Conservation (phyloP, 2,797 vertebrate genomes). For the Lagocephalus sceleratus region DNA sequence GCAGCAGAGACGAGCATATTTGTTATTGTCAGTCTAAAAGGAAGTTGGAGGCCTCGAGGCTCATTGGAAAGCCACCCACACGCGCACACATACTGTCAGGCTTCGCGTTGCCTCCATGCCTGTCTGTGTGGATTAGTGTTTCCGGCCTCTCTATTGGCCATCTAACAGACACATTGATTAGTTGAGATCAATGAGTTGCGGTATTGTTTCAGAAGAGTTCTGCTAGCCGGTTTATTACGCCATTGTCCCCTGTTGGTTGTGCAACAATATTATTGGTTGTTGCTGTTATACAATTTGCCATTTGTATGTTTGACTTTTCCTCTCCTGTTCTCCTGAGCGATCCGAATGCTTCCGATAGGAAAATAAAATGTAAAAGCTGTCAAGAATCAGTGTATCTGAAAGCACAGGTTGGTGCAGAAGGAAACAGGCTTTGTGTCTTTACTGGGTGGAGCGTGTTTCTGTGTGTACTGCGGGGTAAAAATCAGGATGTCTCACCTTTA, state of each 20-base stretch:
- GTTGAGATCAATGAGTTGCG: constrained; percentile 52
- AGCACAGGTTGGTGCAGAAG: not conserved
- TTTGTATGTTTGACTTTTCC: constrained; percentile 5
- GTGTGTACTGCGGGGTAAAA: constrained; percentile 22
- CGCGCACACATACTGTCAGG: constrained; percentile 3
- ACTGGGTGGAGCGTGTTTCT: constrained; percentile 15
- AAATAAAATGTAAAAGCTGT: constrained; percentile 1
- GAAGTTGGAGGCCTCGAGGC: constrained; percentile 47
- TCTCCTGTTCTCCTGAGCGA: not conserved
- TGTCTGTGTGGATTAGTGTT: constrained; percentile 29
- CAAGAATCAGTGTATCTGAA: not conserved
- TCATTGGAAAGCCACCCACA: constrained; percentile 30
- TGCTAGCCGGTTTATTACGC: constrained; percentile 22
- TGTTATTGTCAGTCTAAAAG: constrained; percentile 47
- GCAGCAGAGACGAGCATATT: constrained; percentile 25
- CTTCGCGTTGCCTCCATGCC: constrained; percentile 28
- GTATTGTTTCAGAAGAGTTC: constrained; percentile 59
- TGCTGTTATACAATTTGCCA: not conserved
- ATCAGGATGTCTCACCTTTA: constrained; percentile 50
- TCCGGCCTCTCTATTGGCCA: constrained; percentile 39
- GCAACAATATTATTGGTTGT: not conserved
- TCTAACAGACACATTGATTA: constrained; percentile 58
- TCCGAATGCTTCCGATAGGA: not conserved
- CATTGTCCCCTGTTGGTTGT: constrained; percentile 20
- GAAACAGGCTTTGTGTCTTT: constrained; percentile 5